Evolutionary conservation across 2,113 vertebrate species (phyloP), one percentile per base, ranked within the genome.

Genomic region (Brachypodius melanocephalos): DNA sequence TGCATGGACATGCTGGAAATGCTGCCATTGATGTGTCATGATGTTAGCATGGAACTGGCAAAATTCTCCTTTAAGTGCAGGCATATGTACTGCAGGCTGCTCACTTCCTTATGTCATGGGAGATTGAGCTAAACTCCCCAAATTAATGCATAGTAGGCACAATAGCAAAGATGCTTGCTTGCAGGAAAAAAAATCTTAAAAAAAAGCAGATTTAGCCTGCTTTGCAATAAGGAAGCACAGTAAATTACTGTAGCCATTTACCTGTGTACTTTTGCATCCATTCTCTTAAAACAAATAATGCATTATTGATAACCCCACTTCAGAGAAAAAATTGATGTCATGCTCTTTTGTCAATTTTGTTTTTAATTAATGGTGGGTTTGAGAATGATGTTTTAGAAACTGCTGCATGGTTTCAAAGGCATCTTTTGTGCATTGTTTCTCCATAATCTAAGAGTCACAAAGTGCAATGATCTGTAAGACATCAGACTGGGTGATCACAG

Each of bases 231-330:
- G 49, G 24, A 85, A 61, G 34, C n/a, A 48, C 17, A 62, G 63
- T 73, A 95, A 95, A 95, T 89, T 74, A 66, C 42, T 62, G 28
- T 24, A 66, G 52, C 71, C 62, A 58, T 94, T 95, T 94, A 90
- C 87, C 68, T 94, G 66, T 66, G 46, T 95, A 65, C 45, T 95
- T 92, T 87, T 88, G 75, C 40, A 90, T 89, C 80, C 74, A 61
- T 92, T 92, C 54, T 55, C 54, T 90, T 87, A 78, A 93, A 95
- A 87, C 52, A 90, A 86, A 61, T 12, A 52, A 85, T 88, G 63
- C 51, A 89, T 97, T 95, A 95, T 96, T 96, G 87, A 96, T 88
- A 85, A 65, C 3, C 4, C 31, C 34, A 73, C 90, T 95, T 82
- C 82, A 83, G 89, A 51, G 42, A 74, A 91, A 93, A 94, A 89